Evolutionary conservation across 1,140 invertebrate genomes (phyloP), one percentile per base, ranked within the genome.

Genomic region (Mesaphorura yosii): DNA sequence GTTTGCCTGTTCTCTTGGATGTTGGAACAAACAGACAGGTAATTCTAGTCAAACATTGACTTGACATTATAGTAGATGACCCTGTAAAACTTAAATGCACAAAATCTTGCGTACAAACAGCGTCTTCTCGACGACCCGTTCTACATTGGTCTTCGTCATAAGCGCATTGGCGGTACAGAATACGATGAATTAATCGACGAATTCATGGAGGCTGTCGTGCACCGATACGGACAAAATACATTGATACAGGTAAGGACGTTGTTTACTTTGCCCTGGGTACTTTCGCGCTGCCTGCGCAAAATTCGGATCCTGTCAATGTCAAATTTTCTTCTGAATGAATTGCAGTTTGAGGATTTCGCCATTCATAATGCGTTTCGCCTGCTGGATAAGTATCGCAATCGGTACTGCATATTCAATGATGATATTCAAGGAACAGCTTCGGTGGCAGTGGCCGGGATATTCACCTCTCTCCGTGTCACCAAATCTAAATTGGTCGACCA

Each of bases 101-200:
- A n/a, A n/a, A n/a, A n/a, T n/a, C n/a, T n/a, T n/a, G n/a, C n/a
- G n/a, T n/a, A n/a, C n/a, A n/a, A n/a, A n/a, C 66, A 87, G 80
- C 75, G 80, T 70, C 73, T 97, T 0, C 73, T 93, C 14, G 80
- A 94, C 68, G 93, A 98, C 76, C 90, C 91, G 4, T 75, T 93
- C 49, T 98, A 98, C 69, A 92, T 97, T 65, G 95, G 95, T 42
- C 68, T 96, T 34, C 76, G 86, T 51, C 88, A 95, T 63, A 81
- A 82, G 54, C 75, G 95, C 44, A 82, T 84, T 0, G 81, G 82
- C 25, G 95, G 94, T 14, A 73, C 79, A 28, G 80, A 83, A 51
- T 98, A 98, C 70, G 93, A 98, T 68, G 85, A 86, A 37, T 84
- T 98, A 61, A 80, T 98, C 49, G 94, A 98, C 66, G 95, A 98